Base-by-base conservation (phyloP, 1,140 invertebrate genomes). In the Lepidurus packardi region DNA sequence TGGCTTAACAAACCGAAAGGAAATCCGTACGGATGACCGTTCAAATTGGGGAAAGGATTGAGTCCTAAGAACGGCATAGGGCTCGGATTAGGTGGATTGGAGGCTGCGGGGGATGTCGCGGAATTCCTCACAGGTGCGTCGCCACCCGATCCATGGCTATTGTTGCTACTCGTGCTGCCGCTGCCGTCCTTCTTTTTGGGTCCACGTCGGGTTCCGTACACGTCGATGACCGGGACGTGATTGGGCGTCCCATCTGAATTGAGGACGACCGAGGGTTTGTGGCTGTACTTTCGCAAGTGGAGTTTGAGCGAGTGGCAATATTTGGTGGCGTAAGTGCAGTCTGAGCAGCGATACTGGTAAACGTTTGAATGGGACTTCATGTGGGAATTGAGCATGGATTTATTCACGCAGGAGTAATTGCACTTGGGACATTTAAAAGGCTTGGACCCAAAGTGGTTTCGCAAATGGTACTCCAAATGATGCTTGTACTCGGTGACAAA, bases 401-500 rank as follows among this genome's bases (percentile, higher is more conserved):
- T 99, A 86, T 98, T 99, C 4, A 99, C 97, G 83, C 98, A 99
- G 0, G 91, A 90, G 83, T 98, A 98, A 13, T 89, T 88, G 85
- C 96, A 98, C 82, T 97, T 92, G 75, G 89, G 87, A 85, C 98
- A 99, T 83, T 97, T 95, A 87, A 96, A 99, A 0, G 98, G 98
- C 83, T 99, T 99, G 0, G 92, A 93, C 8, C 96, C 95, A 81
- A 92, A 90, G 84, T 99, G 98, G 84, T 98, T 98, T 8, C 95
- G 88, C 81, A 98, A 88, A 84, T 98, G 98, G 83, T 99, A 99
- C 82, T 99, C 97, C 13, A 99, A 85, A 82, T 99, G 98, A 84
- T 99, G 98, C 82, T 99, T 99, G 86, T 96, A 97, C 83, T 99
- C 97, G 0, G 98, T 99, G 0, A 98, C 95, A 84, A 99, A 99